These are phyloP conservation scores for Xestia sexstrigata DNA, from an alignment of 2,888 invertebrate species.

Conservation along the genomic window DNA sequence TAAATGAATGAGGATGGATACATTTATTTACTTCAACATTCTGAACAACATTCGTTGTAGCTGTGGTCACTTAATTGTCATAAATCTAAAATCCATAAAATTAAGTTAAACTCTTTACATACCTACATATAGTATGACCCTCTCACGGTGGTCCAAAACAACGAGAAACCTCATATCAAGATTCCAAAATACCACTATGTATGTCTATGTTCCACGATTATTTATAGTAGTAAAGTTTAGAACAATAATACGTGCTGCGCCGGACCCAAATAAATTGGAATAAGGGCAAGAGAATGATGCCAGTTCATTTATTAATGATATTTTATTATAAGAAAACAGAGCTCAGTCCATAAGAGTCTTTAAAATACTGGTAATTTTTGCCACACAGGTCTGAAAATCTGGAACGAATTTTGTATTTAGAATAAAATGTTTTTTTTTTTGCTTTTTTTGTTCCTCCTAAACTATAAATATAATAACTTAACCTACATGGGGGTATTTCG, in stretches of 20 bases:
- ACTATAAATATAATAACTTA: not conserved
- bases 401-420: not conserved
- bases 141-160: not conserved
- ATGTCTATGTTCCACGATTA: not conserved
- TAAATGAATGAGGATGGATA: constrained; percentile 16
- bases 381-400: not conserved
- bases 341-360: not conserved
- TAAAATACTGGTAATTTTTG: not conserved
- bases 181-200: not conserved
- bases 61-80: constrained; percentile 41
- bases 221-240: not conserved
- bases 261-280: not conserved
- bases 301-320: not conserved
- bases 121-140: not conserved
- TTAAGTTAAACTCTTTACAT: constrained; percentile 26
- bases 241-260: not conserved
- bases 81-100: constrained; percentile 11
- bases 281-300: not conserved
- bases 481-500: not conserved
- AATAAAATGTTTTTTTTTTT: not conserved
- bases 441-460: not conserved
- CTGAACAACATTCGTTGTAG: constrained; percentile 3
- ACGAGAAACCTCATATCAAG: not conserved
- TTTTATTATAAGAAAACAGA: not conserved
- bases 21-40: constrained; percentile 42